A percentile compares a stretch with the other conserved stretches of the same genome.
Evolutionary conservation across 2,888 invertebrate genomes (phyloP).

Genomic region (Hirtodrosophila alboralis): DNA sequence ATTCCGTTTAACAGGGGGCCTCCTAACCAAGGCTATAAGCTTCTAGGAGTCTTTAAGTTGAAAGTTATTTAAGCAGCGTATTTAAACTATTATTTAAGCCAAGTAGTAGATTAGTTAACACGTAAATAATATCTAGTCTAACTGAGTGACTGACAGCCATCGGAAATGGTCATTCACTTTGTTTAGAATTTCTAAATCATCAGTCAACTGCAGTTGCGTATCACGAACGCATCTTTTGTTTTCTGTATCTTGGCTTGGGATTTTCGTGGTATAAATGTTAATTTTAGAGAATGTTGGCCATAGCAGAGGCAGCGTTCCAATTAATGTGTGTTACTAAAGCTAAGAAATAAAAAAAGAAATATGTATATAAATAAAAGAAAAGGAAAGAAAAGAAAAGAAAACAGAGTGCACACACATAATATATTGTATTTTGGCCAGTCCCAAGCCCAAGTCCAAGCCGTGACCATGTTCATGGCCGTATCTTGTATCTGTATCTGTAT

Average conservation of each 20-base stretch:
- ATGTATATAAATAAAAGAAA: no score
- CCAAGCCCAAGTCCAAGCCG: slow-evolving; percentile 49
- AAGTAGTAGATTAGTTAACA: no score
- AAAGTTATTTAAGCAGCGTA: no score
- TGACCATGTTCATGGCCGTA: slow-evolving; percentile 74
- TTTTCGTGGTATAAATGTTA: slow-evolving; percentile 55
- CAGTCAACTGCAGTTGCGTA: slow-evolving; percentile 5
- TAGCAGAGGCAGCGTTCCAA: slow-evolving; percentile 17
- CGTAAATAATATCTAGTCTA: no score
- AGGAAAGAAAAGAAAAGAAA: slow-evolving; percentile 13
- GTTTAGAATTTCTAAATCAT: no score
- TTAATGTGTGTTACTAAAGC: slow-evolving; percentile 43
- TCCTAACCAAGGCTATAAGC: no score
- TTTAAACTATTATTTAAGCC: no score
- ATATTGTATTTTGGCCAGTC: slow-evolving; percentile 61
- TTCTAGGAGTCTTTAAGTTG: no score
- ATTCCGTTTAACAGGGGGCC: no score
- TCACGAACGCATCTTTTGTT: slow-evolving; percentile 16
- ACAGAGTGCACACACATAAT: slow-evolving; percentile 42
- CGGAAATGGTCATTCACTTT: slow-evolving; percentile 1
- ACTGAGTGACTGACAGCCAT: slow-evolving; percentile 4
- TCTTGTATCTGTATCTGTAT: slow-evolving; percentile 69
- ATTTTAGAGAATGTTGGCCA: slow-evolving; percentile 62
- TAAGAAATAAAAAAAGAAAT: slow-evolving; percentile 23
- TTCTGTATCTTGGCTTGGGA: slow-evolving; percentile 11